Base-by-base conservation (phyloP, 1,140 invertebrate species). In the Dolichoris vasculosae region DNA sequence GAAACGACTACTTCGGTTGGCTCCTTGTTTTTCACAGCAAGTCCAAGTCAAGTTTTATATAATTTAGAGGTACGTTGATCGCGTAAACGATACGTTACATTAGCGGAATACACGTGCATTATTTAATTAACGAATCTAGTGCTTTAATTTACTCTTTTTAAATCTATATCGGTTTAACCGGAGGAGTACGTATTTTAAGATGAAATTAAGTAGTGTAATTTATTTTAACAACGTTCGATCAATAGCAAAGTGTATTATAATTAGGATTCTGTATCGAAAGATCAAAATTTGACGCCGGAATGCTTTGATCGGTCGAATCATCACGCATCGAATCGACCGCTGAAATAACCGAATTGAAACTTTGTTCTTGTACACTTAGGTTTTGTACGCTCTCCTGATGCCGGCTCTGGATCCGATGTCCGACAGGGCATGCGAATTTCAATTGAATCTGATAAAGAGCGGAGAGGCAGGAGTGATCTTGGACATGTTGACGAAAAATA, bases 361-460 rank as follows among this genome's bases (percentile, higher is more conserved):
- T n/a, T 55, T 85, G 86, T 89, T 46, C 4, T 83, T 83, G 89
- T 89, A 8, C 93, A n/a, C 93, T n/a, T n/a, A 98, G 95, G 97
- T 98, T 71, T 93, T 98, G 75, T 98, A 99, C 91, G 96, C 97
- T 75, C 94, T 99, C 89, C 93, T 99, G 59, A 98, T 99, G 96
- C 98, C 98, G 26, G 97, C 98, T 17, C 92, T 96, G 43, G 97
- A 98, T 88, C 96, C 97, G 6, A 94, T 96, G 87, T 95, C 96
- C 0, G 97, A 98, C 63, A 96, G 96, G 88, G 96, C 97, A 48
- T 96, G 96, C 89, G 96, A 97, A 90, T 97, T 98, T 93, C 98
- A 99, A 92, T 95, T 96, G 85, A 97, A 97, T 90, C 99, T 99
- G 92, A 96, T 98, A 76, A 96, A 95, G 89, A 97, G 97, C 89